These are phyloP conservation scores for Acrocyrtus sp. DNA, from an alignment of 2,888 invertebrate species.

Conservation along the genomic window DNA sequence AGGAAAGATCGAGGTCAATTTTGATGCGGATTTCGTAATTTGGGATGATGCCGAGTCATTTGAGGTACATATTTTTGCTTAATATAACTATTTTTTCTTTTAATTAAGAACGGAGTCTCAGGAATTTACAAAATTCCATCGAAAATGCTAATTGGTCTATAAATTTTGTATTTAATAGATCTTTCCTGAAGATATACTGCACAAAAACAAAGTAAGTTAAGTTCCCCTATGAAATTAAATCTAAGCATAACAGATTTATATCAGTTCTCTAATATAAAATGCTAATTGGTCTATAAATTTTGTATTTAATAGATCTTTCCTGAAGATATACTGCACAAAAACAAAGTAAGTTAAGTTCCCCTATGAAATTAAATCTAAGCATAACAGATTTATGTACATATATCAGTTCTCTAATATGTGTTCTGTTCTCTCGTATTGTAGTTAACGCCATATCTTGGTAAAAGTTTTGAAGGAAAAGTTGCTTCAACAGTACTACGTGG, in stretches of 20 bases:
- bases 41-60: constrained; percentile 76
- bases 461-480: constrained; percentile 73
- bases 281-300: too few relatives aligned
- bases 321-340: constrained; percentile 74
- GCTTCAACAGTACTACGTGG: constrained; percentile 76
- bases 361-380: too few relatives aligned
- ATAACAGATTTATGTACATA: too few relatives aligned
- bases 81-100: constrained; percentile 7
- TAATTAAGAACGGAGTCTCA: not conserved
- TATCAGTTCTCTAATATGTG: too few relatives aligned
- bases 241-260: too few relatives aligned
- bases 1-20: constrained; percentile 73
- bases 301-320: constrained; percentile 64
- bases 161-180: constrained; percentile 63
- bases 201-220: constrained; percentile 77
- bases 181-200: constrained; percentile 71
- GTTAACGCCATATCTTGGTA: constrained; percentile 76
- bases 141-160: not conserved
- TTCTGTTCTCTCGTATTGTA: too few relatives aligned
- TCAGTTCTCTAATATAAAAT: too few relatives aligned
- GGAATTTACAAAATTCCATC: too few relatives aligned
- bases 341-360: constrained; percentile 77
- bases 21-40: constrained; percentile 78
- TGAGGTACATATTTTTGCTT: constrained; percentile 68
- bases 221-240: too few relatives aligned